Percentiles rank a stretch among this genome's conserved stretches.
Evolutionary conservation across 2,888 invertebrate species (phyloP).

Genomic region (Pandemis corylana): DNA sequence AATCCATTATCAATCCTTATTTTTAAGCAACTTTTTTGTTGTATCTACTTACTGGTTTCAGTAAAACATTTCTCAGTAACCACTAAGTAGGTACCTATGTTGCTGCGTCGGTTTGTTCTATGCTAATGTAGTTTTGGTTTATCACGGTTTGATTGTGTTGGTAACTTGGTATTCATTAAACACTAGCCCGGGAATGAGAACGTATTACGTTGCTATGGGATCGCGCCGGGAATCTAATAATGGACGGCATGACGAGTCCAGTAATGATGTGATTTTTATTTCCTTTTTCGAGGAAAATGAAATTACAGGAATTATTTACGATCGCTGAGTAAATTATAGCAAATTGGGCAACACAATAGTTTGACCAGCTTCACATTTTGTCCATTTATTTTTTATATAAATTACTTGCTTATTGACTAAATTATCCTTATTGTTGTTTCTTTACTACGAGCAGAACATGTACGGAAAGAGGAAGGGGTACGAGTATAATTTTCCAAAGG

Average conservation of each 20-base stretch:
- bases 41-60: too few relatives aligned
- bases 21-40: too few relatives aligned
- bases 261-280: slow-evolving; percentile 29
- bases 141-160: slow-evolving; percentile 29
- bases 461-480: background rate
- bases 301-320: slow-evolving; percentile 4
- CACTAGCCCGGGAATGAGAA: slow-evolving; percentile 28
- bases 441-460: background rate
- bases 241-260: slow-evolving; percentile 27
- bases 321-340: background rate
- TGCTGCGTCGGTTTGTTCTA: background rate
- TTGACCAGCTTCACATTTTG: background rate
- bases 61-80: too few relatives aligned
- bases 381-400: background rate
- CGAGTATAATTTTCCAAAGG: background rate
- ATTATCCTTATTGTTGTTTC: background rate
- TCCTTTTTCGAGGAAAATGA: background rate
- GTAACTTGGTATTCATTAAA: slow-evolving; percentile 39
- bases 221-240: slow-evolving; percentile 34
- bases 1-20: too few relatives aligned
- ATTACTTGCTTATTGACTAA: background rate
- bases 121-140: slow-evolving; percentile 30
- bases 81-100: too few relatives aligned
- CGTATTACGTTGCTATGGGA: slow-evolving; percentile 40
- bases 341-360: background rate